Conservation (phyloP, 2,113 vertebrate genomes). For the Crotalus tigris region DNA sequence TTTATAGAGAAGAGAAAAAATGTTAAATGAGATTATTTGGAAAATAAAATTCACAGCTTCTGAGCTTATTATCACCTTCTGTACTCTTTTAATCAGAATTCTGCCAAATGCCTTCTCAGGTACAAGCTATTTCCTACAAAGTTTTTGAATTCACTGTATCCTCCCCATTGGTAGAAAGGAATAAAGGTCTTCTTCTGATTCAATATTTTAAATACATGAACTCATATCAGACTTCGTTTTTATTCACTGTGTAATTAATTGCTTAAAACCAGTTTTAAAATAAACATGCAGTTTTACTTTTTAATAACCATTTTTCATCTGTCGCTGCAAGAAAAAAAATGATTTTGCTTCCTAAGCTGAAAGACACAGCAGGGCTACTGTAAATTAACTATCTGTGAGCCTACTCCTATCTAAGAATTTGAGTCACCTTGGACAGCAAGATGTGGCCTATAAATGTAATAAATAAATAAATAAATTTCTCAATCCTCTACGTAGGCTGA, state of each 20-base stretch:
- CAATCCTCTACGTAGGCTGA: neutral
- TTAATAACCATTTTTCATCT: neutral
- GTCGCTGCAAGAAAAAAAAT: neutral
- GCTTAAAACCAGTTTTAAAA: neutral
- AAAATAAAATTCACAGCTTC: neutral
- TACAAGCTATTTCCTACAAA: neutral
- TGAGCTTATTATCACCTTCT: neutral
- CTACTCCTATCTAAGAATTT: neutral
- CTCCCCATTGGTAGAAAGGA: neutral
- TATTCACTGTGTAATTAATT: neutral
- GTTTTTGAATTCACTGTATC: neutral
- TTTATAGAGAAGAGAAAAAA: neutral
- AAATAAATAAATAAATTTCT: neutral
- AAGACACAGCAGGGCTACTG: neutral
- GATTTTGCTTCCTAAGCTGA: neutral
- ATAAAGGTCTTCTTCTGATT: neutral
- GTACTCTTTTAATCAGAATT: neutral
- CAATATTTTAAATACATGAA: neutral
- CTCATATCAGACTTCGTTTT: neutral
- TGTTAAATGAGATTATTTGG: neutral
- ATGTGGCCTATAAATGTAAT: neutral
- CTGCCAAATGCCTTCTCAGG: neutral
- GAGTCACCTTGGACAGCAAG: neutral
- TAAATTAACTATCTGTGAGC: neutral
- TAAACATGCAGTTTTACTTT: neutral